Conservation (phyloP, 1,140 invertebrate species). For the Teleogryllus occipitalis region DNA sequence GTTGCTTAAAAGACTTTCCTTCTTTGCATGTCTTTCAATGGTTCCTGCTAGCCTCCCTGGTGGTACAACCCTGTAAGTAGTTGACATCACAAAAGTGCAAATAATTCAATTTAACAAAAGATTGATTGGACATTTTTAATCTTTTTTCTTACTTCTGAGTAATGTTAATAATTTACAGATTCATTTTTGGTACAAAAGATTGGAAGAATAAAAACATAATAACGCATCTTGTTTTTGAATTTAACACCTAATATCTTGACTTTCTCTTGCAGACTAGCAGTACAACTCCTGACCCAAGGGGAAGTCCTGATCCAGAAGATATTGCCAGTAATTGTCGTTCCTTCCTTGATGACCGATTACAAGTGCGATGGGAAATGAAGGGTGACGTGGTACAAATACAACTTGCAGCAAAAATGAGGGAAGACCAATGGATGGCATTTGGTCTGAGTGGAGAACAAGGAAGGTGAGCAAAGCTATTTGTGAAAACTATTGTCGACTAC, state of each 20-base stretch:
- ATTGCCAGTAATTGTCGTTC: conserved; percentile 65
- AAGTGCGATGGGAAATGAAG: conserved; percentile 71
- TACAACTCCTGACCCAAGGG: conserved; percentile 46
- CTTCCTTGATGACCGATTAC: conserved; percentile 63
- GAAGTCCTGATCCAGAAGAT: conserved; percentile 25
- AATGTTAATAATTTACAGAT: background rate
- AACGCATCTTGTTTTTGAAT: background rate
- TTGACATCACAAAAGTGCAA: background rate
- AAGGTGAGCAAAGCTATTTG: conserved; percentile 30
- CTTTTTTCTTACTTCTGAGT: background rate
- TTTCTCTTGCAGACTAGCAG: conserved; percentile 55
- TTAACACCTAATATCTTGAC: background rate
- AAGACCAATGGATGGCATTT: conserved; percentile 83
- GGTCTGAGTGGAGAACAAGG: conserved; percentile 70
- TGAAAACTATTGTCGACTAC: background rate
- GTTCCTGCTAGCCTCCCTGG: conserved; percentile 60
- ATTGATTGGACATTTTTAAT: background rate
- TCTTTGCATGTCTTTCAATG: conserved; percentile 20
- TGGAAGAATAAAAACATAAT: background rate
- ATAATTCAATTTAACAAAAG: background rate
- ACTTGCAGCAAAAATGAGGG: conserved; percentile 62
- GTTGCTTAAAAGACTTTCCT: conserved; percentile 9
- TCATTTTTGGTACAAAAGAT: background rate
- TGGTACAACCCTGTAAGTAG: conserved; percentile 83
- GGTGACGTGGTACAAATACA: conserved; percentile 66